phyloP scores from a whole-genome alignment of 1,140 invertebrate species.

The Tetragonula clypearis region DNA sequence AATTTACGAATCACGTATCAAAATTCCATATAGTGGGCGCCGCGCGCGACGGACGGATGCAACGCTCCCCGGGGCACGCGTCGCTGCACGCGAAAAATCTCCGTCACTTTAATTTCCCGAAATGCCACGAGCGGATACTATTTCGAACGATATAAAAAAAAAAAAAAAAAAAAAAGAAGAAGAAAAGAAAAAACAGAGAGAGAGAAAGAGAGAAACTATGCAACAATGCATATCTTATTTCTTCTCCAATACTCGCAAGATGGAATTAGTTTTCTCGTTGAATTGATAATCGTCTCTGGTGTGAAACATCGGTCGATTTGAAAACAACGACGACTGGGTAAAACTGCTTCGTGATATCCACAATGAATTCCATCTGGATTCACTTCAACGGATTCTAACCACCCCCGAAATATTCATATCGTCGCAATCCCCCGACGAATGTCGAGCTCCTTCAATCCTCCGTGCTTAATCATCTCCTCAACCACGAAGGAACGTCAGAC shows the following conservation, averaged over 20 bases:
- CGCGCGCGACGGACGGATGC: not conserved
- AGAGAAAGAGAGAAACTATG: too few relatives aligned
- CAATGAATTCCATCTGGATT: not conserved
- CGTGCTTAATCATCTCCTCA: not conserved
- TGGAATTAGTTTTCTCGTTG: too few relatives aligned
- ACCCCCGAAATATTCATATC: not conserved
- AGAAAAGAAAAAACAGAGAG: too few relatives aligned
- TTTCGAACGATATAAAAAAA: not conserved
- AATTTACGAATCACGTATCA: conserved; percentile 56
- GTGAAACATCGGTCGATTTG: too few relatives aligned
- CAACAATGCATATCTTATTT: too few relatives aligned
- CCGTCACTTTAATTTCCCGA: not conserved
- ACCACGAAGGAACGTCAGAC: not conserved
- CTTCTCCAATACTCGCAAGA: too few relatives aligned
- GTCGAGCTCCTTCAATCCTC: not conserved
- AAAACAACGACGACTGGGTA: too few relatives aligned
- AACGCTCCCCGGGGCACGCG: not conserved
- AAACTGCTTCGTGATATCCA: too few relatives aligned
- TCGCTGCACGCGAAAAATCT: not conserved
- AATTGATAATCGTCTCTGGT: too few relatives aligned
- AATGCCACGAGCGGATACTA: not conserved
- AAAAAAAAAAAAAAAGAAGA: not conserved
- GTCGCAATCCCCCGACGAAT: too few relatives aligned
- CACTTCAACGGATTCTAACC: not conserved
- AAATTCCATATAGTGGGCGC: conserved; percentile 31